Percentiles rank a stretch among this genome's conserved stretches.
Conservation (phyloP, 1,140 invertebrate species). For the Lasioglossum albipes region DNA sequence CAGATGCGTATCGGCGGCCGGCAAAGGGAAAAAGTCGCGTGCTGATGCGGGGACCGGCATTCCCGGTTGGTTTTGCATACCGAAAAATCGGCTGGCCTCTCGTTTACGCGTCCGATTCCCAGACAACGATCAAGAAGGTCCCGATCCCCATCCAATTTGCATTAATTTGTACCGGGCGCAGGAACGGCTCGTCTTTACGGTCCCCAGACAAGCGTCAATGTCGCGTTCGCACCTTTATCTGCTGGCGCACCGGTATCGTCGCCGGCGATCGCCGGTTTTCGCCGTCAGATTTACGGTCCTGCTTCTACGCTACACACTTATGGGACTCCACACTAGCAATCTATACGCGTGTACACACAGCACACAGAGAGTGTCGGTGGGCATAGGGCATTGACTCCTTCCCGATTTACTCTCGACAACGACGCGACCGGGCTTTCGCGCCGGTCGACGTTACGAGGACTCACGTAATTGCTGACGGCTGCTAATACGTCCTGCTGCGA, state of each 20-base stretch:
- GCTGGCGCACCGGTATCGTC: conserved; percentile 41
- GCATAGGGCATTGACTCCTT: conserved; percentile 54
- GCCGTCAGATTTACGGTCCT: conserved; percentile 47
- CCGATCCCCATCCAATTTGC: conserved; percentile 42
- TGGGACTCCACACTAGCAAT: neutral
- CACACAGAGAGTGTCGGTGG: too few relatives aligned
- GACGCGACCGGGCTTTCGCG: conserved; percentile 43
- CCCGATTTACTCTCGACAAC: conserved; percentile 54
- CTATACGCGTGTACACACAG: conserved; percentile 8
- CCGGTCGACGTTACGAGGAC: conserved; percentile 54
- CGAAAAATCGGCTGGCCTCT: neutral
- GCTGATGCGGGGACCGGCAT: too few relatives aligned
- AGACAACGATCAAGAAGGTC: conserved; percentile 12
- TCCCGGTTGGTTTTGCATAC: neutral
- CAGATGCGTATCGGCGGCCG: too few relatives aligned
- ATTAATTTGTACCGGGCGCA: conserved; percentile 40
- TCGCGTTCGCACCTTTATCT: conserved; percentile 50
- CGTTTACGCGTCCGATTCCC: conserved; percentile 25
- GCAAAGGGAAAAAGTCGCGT: too few relatives aligned
- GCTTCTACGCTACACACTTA: too few relatives aligned
- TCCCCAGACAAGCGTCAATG: conserved; percentile 20
- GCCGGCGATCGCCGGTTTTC: conserved; percentile 42
- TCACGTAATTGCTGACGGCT: conserved; percentile 67
- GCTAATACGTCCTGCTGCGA: conserved; percentile 59
- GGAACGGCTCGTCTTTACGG: neutral